Conservation (phyloP, 2,888 invertebrate genomes). For the Drosophila pseudotalamancana region DNA sequence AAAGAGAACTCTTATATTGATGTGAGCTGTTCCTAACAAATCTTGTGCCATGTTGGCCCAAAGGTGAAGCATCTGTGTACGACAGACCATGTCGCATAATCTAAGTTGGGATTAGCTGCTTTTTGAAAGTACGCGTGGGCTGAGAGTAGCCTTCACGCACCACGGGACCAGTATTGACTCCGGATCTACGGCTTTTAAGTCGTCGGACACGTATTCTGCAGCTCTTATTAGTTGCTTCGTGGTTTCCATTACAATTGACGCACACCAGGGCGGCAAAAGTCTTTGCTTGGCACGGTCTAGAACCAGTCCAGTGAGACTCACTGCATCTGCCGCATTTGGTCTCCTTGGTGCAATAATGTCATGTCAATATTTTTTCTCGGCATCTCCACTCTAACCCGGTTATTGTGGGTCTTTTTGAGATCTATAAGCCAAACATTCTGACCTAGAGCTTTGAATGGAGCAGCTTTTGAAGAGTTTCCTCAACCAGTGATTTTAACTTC, state of each 20-base stretch:
- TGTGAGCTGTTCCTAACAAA: too few relatives aligned
- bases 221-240: background rate
- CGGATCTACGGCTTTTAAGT: constrained; percentile 2
- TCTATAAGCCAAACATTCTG: background rate
- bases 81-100: too few relatives aligned
- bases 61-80: too few relatives aligned
- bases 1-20: too few relatives aligned
- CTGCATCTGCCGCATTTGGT: too few relatives aligned
- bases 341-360: too few relatives aligned
- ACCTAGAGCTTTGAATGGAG: background rate
- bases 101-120: too few relatives aligned
- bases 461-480: too few relatives aligned
- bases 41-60: too few relatives aligned
- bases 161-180: constrained; percentile 2
- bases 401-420: background rate
- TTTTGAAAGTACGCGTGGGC: background rate
- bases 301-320: constrained; percentile 1
- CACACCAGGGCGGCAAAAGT: background rate
- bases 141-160: background rate
- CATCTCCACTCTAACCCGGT: constrained; percentile 2
- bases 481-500: background rate
- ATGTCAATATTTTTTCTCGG: too few relatives aligned
- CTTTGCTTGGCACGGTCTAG: constrained; percentile 1
- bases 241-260: constrained; percentile 1
- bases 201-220: background rate